These are phyloP conservation scores for Dolomedes plantarius DNA, from an alignment of 2,888 invertebrate genomes.

Conservation along the genomic window DNA sequence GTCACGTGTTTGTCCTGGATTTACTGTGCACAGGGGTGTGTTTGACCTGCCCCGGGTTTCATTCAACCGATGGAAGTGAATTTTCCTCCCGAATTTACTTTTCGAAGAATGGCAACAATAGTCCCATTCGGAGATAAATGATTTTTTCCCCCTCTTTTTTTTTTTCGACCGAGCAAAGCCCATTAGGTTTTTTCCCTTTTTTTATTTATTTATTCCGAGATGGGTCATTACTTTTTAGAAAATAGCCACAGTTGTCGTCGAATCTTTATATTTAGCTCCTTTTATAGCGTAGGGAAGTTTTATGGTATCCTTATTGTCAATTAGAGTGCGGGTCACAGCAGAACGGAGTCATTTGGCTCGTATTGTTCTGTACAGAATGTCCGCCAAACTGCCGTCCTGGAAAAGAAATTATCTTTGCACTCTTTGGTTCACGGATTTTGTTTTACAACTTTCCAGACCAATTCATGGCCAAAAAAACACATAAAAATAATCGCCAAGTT, in stretches of 20 bases:
- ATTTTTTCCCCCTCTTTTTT: not conserved
- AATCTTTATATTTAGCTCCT: not conserved
- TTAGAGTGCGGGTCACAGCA: not conserved
- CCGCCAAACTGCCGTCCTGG: not conserved
- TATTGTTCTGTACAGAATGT: not conserved
- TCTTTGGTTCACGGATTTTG: no score
- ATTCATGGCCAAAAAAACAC: no score
- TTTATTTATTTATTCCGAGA: not conserved
- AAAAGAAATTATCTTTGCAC: no score
- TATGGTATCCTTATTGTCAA: not conserved
- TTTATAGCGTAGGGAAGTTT: not conserved
- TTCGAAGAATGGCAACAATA: constrained; percentile 9
- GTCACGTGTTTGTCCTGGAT: constrained; percentile 10
- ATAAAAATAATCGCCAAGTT: no score
- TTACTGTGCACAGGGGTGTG: not conserved
- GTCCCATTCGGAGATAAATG: constrained; percentile 4
- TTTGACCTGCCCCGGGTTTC: not conserved
- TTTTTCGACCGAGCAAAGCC: not conserved
- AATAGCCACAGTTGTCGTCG: not conserved
- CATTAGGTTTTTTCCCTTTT: not conserved
- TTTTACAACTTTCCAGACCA: no score
- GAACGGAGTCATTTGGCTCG: not conserved
- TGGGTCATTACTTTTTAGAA: not conserved
- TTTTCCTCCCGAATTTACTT: constrained; percentile 14
- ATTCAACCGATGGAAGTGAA: constrained; percentile 7